A percentile compares a stretch with the other conserved stretches of the same genome.
These are phyloP conservation scores for Celastrina argiolus DNA, from an alignment of 2,888 invertebrate species.

Conservation along the genomic window DNA sequence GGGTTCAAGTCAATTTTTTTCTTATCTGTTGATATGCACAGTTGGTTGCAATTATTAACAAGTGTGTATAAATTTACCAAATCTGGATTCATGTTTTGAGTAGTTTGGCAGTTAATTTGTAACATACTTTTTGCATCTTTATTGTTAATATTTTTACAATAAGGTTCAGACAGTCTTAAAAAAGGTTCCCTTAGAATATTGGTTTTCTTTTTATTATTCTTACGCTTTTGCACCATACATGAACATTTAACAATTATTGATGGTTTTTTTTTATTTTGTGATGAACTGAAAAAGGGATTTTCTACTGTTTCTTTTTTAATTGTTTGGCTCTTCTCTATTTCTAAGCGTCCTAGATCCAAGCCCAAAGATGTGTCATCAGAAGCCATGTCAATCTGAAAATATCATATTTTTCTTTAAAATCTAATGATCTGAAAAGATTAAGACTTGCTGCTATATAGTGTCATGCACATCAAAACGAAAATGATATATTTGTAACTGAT, in stretches of 20 bases:
- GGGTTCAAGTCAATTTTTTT: conserved; percentile 33
- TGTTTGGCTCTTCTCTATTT: conserved; percentile 70
- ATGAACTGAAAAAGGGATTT: conserved; percentile 51
- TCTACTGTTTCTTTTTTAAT: conserved; percentile 45
- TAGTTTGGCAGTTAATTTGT: conserved; percentile 24
- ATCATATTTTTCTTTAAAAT: not conserved
- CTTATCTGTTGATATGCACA: conserved; percentile 55
- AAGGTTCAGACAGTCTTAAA: conserved; percentile 65
- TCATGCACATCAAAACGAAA: too few species aligned
- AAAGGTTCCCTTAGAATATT: conserved; percentile 77
- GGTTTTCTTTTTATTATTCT: conserved; percentile 58
- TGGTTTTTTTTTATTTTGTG: conserved; percentile 36
- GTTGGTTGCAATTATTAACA: conserved; percentile 65
- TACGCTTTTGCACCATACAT: conserved; percentile 48
- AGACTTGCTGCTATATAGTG: too few species aligned
- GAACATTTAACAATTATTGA: conserved; percentile 48
- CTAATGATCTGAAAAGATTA: too few species aligned
- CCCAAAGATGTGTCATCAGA: conserved; percentile 71
- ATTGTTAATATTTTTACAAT: conserved; percentile 37
- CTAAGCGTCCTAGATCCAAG: conserved; percentile 74
- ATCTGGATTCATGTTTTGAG: conserved; percentile 42
- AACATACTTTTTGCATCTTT: conserved; percentile 37
- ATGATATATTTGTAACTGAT: too few species aligned
- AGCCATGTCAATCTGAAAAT: conserved; percentile 50
- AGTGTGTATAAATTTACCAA: conserved; percentile 58